A percentile compares a stretch with the other conserved stretches of the same genome.
These are phyloP conservation scores for Petaurus breviceps DNA, from an alignment of 2,113 vertebrate genomes.

Conservation along the genomic window DNA sequence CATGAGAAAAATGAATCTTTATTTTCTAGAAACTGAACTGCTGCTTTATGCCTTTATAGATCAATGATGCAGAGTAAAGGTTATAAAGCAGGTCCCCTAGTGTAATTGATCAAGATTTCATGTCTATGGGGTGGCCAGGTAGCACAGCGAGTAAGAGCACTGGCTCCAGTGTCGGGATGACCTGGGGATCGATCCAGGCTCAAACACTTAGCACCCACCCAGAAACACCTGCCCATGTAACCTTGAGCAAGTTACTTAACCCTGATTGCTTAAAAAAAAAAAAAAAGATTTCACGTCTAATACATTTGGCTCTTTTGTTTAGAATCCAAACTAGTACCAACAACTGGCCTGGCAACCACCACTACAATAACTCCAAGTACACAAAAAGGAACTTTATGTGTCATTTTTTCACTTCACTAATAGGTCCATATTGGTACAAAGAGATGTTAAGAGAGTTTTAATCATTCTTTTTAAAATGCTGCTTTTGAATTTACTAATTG, in stretches of 20 bases:
- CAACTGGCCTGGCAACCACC: too few species aligned
- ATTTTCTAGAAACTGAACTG: constrained; percentile 5
- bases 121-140: too few species aligned
- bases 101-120: neutral
- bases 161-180: too few species aligned
- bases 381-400: neutral
- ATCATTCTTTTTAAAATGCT: neutral
- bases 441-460: neutral
- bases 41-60: neutral
- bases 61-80: neutral
- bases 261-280: too few species aligned
- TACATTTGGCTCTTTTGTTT: neutral
- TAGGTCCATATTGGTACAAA: neutral
- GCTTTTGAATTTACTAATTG: neutral
- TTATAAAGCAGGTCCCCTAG: constrained; percentile 4
- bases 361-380: neutral
- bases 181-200: too few species aligned
- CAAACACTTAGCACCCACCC: too few species aligned
- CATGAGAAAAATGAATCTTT: neutral
- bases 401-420: neutral
- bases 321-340: neutral
- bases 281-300: neutral
- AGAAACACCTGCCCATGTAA: too few species aligned
- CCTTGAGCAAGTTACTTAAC: too few species aligned
- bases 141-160: too few species aligned